Conservation (phyloP, 2,797 vertebrate species). For the Phoebastria nigripes region DNA sequence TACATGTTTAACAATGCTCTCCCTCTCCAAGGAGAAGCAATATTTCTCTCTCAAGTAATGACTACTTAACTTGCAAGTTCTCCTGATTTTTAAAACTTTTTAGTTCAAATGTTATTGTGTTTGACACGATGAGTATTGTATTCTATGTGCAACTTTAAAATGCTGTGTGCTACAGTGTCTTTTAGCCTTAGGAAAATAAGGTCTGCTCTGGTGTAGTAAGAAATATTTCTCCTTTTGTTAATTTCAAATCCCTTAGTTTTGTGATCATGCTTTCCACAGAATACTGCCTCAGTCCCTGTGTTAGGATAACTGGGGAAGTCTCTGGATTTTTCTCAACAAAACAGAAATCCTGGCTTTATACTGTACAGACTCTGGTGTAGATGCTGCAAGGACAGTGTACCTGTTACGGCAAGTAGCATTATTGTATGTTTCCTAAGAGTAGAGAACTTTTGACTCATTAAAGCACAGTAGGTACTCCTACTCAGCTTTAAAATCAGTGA, state of each 20-base stretch:
- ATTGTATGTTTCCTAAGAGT: background rate
- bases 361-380: background rate
- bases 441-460: background rate
- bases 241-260: background rate
- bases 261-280: background rate
- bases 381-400: background rate
- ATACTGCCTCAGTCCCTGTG: background rate
- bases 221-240: background rate
- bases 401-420: background rate
- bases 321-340: background rate
- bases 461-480: background rate
- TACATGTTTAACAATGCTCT: background rate
- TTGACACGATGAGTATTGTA: background rate
- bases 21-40: background rate
- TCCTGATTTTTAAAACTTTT: background rate
- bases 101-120: background rate
- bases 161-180: background rate
- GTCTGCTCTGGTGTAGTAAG: background rate
- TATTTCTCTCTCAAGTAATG: background rate
- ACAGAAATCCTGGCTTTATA: background rate
- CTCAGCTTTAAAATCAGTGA: background rate
- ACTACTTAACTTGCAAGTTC: background rate
- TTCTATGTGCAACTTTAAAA: background rate
- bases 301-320: background rate
- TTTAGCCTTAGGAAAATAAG: background rate